Percentiles rank a stretch among this genome's conserved stretches.
Evolutionary conservation across 1,140 invertebrate genomes (phyloP).

Genomic region (Sminthurides bifidus): DNA sequence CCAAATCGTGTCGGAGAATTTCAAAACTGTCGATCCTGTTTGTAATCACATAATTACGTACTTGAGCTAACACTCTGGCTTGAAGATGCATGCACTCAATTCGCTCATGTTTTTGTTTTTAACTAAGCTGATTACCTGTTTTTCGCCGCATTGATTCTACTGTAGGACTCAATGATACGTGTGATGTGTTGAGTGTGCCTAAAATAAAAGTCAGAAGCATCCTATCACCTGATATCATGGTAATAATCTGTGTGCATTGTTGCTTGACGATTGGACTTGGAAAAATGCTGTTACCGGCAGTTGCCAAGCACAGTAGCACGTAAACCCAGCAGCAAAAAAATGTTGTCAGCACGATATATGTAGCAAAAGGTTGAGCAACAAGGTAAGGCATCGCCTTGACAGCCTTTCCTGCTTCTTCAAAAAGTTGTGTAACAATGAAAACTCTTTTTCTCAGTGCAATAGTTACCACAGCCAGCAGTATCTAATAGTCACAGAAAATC

Average conservation of each 20-base stretch:
- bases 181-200: too few relatives aligned
- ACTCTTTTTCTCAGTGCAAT: constrained; percentile 67
- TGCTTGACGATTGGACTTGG: too few relatives aligned
- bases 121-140: too few relatives aligned
- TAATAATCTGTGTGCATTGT: too few relatives aligned
- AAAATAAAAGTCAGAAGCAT: too few relatives aligned
- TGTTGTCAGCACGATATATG: constrained; percentile 60
- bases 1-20: constrained; percentile 56
- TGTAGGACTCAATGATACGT: too few relatives aligned
- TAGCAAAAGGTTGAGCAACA: constrained; percentile 74
- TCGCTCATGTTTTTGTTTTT: too few relatives aligned
- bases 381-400: constrained; percentile 69
- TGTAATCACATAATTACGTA: too few relatives aligned
- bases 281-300: constrained; percentile 44
- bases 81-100: too few relatives aligned
- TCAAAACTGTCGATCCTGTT: constrained; percentile 50
- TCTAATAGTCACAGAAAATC: neutral
- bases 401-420: constrained; percentile 76
- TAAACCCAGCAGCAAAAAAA: constrained; percentile 78
- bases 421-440: constrained; percentile 63
- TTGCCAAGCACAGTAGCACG: constrained; percentile 58
- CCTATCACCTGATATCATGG: too few relatives aligned
- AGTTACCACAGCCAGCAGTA: constrained; percentile 42
- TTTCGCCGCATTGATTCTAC: too few relatives aligned
- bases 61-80: too few relatives aligned